These are phyloP conservation scores for Protomyctophum bolini DNA, from an alignment of 2,113 vertebrate genomes.

Conservation along the genomic window DNA sequence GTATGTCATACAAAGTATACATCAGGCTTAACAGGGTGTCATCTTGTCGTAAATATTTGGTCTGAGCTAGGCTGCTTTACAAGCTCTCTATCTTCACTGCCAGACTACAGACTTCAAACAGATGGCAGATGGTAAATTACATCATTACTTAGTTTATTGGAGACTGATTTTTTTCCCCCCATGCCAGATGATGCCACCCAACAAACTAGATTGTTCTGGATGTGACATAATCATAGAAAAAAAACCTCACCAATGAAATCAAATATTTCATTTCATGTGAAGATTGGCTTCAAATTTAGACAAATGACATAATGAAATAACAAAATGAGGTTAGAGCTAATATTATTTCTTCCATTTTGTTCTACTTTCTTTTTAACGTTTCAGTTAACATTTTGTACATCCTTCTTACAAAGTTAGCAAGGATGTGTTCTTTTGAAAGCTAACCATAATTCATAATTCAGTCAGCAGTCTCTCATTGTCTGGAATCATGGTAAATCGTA, in stretches of 20 bases:
- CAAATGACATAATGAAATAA: not conserved
- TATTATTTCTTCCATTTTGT: too few relatives aligned
- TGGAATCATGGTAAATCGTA: too few relatives aligned
- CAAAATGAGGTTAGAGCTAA: not conserved
- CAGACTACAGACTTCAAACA: slow-evolving; percentile 18
- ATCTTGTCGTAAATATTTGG: too few relatives aligned
- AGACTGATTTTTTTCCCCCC: slow-evolving; percentile 7
- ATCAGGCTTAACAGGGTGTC: too few relatives aligned
- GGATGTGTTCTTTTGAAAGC: too few relatives aligned
- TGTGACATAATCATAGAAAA: not conserved
- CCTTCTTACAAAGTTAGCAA: too few relatives aligned
- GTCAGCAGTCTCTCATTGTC: too few relatives aligned
- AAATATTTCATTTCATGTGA: not conserved
- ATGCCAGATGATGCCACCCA: slow-evolving; percentile 3
- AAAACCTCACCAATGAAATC: slow-evolving; percentile 10
- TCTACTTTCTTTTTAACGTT: too few relatives aligned
- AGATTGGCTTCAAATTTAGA: not conserved
- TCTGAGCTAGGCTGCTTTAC: slow-evolving; percentile 2
- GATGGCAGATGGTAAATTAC: slow-evolving; percentile 37
- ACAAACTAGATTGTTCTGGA: not conserved
- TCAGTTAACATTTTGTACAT: too few relatives aligned
- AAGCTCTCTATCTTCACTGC: slow-evolving; percentile 19
- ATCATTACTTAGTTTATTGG: slow-evolving; percentile 34
- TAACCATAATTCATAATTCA: too few relatives aligned
- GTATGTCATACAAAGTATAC: too few relatives aligned